Percentiles rank a stretch among this genome's conserved stretches.
These are phyloP conservation scores for Leptinotarsa undecemlineata DNA, from an alignment of 1,140 invertebrate genomes.

Conservation along the genomic window DNA sequence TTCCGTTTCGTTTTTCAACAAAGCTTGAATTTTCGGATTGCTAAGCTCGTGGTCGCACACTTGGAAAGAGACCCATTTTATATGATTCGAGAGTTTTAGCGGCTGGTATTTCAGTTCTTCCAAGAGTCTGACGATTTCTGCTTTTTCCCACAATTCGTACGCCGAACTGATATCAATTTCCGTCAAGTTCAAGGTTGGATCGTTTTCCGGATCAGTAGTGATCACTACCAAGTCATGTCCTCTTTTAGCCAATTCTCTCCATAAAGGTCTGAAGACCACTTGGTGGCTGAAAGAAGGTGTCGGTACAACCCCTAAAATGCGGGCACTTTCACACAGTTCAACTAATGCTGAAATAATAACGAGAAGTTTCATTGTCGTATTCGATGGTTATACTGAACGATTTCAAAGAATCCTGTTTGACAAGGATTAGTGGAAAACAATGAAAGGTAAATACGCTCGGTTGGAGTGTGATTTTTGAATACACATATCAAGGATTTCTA, in stretches of 20 bases:
- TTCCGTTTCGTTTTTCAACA: slow-evolving; percentile 44
- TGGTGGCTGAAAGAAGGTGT: slow-evolving; percentile 62
- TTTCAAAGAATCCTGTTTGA: background rate
- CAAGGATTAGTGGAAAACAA: background rate
- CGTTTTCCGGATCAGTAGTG: slow-evolving; percentile 37
- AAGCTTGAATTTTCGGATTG: slow-evolving; percentile 49
- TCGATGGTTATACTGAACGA: background rate
- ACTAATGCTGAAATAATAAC: background rate
- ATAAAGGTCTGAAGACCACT: slow-evolving; percentile 56
- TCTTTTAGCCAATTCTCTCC: slow-evolving; percentile 37
- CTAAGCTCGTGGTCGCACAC: slow-evolving; percentile 25
- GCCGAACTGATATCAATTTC: slow-evolving; percentile 31
- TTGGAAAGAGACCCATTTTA: background rate
- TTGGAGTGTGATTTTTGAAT: too few relatives aligned
- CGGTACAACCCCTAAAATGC: slow-evolving; percentile 59
- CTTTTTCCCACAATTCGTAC: slow-evolving; percentile 6
- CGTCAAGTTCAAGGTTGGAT: slow-evolving; percentile 45
- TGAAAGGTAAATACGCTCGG: too few relatives aligned
- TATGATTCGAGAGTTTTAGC: background rate
- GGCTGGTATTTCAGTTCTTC: slow-evolving; percentile 6
- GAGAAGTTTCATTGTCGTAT: background rate
- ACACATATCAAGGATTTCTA: too few relatives aligned
- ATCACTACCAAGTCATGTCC: slow-evolving; percentile 42
- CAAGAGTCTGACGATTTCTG: background rate
- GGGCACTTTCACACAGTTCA: slow-evolving; percentile 51